Base-by-base conservation (phyloP, 2,888 invertebrate species). In the Cheilosia urbana region DNA sequence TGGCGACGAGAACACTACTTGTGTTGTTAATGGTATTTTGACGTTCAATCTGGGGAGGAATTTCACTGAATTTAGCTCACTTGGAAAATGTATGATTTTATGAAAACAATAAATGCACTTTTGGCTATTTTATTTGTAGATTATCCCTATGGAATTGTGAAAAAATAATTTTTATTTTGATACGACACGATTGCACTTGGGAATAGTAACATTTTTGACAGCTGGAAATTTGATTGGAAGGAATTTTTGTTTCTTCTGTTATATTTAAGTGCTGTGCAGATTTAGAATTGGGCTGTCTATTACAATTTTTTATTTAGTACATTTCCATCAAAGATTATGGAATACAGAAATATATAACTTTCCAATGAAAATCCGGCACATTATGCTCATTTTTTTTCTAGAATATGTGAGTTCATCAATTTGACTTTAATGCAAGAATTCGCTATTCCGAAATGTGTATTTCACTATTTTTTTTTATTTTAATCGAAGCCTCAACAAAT, bases 141-240 rank as follows among this genome's bases (percentile, higher is more conserved):
- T 19, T 51, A 40, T 27, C 4, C 40, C 34, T 45, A 19, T 63
- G 71, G n/a, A 71, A 71, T 78, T 4, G 60, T 60, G 17, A 30
- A 55, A 55, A 63, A 73, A 73, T 30, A 55, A 65, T 34, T 80
- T 58, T 66, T 60, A 80, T 80, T 87, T 80, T 84, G 76, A 72
- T 84, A 80, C 87, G 84, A 87, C 87, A 87, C 87, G 84, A 84
- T 87, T 84, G 77, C 87, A 87, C 73, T 84, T 87, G 55, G 76
- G 72, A 79, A 76, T 84, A 84, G 75, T 49, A 79, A 84, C 87
- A 84, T 76, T 71, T 79, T 62, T 87, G 87, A 85, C 85, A 77
- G 24, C 49, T 80, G 80, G 84, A 83, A 83, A 5, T 34, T 45
- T 71, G 21, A 66, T 13, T 72, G 83, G 83, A 83, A 83, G 19